These are phyloP conservation scores for Lasioglossum lativentre DNA, from an alignment of 2,888 invertebrate genomes.

Conservation along the genomic window DNA sequence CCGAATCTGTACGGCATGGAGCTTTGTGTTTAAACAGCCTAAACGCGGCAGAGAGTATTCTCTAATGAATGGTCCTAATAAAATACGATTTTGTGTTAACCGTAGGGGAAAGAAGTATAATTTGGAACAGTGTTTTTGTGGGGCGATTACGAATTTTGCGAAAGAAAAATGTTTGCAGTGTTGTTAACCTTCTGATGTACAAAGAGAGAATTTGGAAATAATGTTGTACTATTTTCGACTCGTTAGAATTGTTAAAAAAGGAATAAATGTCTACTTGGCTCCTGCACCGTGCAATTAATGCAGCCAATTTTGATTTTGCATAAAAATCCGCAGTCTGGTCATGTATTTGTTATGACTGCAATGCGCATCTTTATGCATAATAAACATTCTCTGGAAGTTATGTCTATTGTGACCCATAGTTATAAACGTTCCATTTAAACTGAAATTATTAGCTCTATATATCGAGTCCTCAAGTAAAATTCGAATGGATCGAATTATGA, in stretches of 20 bases:
- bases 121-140: too few species aligned
- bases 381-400: not conserved
- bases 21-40: too few species aligned
- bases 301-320: not conserved
- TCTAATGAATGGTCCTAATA: not conserved
- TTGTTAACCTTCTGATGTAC: not conserved
- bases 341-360: not conserved
- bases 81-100: not conserved
- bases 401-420: too few species aligned
- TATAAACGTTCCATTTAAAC: not conserved
- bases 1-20: slow-evolving; percentile 7
- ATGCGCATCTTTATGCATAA: not conserved
- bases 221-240: not conserved
- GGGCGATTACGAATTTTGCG: not conserved
- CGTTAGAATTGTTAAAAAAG: not conserved
- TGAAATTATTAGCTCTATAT: not conserved
- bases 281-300: too few species aligned
- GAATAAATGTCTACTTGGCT: too few species aligned
- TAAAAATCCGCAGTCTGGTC: not conserved
- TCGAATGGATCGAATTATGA: not conserved
- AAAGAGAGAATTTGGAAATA: not conserved
- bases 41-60: too few species aligned
- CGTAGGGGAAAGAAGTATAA: not conserved
- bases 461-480: not conserved
- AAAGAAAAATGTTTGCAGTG: not conserved